phyloP scores from a whole-genome alignment of 23 tunicate species.

The Halocynthia aurantium region DNA sequence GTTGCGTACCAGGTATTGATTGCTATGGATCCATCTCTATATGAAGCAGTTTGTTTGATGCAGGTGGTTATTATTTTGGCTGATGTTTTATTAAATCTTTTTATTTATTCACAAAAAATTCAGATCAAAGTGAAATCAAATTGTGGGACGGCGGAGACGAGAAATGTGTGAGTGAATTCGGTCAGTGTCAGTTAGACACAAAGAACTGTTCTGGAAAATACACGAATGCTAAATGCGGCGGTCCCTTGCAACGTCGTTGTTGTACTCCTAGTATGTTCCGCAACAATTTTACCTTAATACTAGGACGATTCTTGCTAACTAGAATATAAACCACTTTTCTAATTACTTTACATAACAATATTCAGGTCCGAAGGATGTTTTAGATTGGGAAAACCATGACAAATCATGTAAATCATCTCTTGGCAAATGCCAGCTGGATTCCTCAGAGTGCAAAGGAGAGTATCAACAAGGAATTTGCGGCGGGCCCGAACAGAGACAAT shows the following conservation, averaged over 20 bases:
- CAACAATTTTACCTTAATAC: background rate
- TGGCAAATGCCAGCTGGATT: conserved; percentile 27
- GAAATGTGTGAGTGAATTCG: conserved; percentile 20
- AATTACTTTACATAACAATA: background rate
- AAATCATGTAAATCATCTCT: conserved; percentile 10
- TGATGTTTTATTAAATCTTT: too few species aligned
- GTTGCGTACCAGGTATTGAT: conserved; percentile 24
- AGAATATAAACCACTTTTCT: background rate
- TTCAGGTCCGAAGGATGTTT: background rate
- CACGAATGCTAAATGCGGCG: conserved; percentile 26
- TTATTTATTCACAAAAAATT: too few species aligned
- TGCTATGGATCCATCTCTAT: too few species aligned
- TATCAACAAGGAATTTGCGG: conserved; percentile 39
- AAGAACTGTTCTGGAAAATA: conserved; percentile 17
- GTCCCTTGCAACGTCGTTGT: conserved; percentile 26
- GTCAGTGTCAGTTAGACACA: conserved; percentile 32
- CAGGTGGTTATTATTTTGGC: too few species aligned
- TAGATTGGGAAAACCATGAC: conserved; percentile 17
- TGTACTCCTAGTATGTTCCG: conserved; percentile 30
- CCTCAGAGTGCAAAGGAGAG: conserved; percentile 21
- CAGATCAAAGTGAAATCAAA: too few species aligned
- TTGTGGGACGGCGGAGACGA: conserved; percentile 7
- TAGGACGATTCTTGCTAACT: background rate
- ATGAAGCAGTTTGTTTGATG: too few species aligned
- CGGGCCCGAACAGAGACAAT: conserved; percentile 31